Evolutionary conservation across 2,113 vertebrate species (phyloP).

Genomic region (Casuarius casuarius): DNA sequence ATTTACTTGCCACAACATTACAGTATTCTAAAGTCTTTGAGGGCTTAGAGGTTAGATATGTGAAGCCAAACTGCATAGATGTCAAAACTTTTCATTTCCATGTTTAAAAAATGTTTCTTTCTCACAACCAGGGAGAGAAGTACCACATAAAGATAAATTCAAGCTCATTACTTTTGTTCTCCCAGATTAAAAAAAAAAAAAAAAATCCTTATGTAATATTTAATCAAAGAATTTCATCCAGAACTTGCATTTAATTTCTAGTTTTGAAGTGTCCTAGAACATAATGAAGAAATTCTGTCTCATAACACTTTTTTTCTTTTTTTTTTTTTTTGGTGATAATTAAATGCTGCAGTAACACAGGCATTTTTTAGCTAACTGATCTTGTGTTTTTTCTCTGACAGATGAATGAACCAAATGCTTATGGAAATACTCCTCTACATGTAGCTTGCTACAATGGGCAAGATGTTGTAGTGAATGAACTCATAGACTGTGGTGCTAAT

Average conservation of each 20-base stretch:
- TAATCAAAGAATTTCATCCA: not conserved
- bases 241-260: not conserved
- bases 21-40: not conserved
- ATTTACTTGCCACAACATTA: not conserved
- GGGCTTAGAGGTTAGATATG: not conserved
- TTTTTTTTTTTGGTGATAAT: not conserved
- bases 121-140: not conserved
- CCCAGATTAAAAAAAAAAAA: not conserved
- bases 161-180: not conserved
- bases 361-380: not conserved
- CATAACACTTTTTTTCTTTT: no score
- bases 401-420: constrained; percentile 97
- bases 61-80: not conserved
- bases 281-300: not conserved
- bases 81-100: not conserved
- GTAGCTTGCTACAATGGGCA: constrained; percentile 98
- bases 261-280: not conserved
- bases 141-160: not conserved
- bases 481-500: constrained; percentile 94
- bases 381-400: constrained; percentile 45
- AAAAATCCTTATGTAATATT: not conserved
- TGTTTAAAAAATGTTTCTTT: not conserved
- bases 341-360: not conserved
- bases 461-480: constrained; percentile 97
- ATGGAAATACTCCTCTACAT: constrained; percentile 95